Evolutionary conservation across 2,888 invertebrate species (phyloP), one percentile per base, ranked within the genome.

Genomic region (Gymnosoma rotundatum): DNA sequence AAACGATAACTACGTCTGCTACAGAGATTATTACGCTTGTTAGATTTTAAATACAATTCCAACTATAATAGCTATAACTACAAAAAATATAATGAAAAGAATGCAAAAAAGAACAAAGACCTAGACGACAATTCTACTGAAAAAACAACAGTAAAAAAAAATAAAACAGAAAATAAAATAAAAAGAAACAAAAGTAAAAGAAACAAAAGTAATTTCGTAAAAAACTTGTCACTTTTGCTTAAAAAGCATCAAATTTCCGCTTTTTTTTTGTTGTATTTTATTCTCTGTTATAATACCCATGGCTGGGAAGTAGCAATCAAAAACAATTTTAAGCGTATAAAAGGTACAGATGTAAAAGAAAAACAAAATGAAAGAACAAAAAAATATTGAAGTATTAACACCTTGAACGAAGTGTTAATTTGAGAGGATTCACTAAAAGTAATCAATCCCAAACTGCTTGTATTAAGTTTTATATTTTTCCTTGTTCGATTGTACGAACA

Each of bases 371-470:
- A 78, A 61, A 52, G 7, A 12, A 67, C n/a, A 52, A 73, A 38
- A 56, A 72, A 38, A 58, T 48, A 69, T 67, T 74, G 36, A 66
- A 63, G 81, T 58, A 82, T 82, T 82, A 82, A 82, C 81, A 82
- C 81, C 81, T 82, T 72, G 75, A 76, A 45, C 50, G 32, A 82
- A 70, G 75, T 82, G 81, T 82, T 82, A 76, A 82, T 75, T 82
- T 76, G 81, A 82, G 81, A 58, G 75, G 81, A 82, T 82, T 82
- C 81, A 70, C 70, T 76, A 67, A 64, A 63, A 64, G 75, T 82
- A 82, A 82, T 82, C 74, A 76, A 64, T 58, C 58, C 75, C 79
- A 73, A 38, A 73, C 72, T 76, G 54, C 32, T 10, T 14, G 56
- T 69, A 69, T 61, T 54, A 38, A 21, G 36, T 48, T 69, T 52